These are phyloP conservation scores for Caenorhabditis becei DNA, from an alignment of 2,888 invertebrate species.

Conservation along the genomic window DNA sequence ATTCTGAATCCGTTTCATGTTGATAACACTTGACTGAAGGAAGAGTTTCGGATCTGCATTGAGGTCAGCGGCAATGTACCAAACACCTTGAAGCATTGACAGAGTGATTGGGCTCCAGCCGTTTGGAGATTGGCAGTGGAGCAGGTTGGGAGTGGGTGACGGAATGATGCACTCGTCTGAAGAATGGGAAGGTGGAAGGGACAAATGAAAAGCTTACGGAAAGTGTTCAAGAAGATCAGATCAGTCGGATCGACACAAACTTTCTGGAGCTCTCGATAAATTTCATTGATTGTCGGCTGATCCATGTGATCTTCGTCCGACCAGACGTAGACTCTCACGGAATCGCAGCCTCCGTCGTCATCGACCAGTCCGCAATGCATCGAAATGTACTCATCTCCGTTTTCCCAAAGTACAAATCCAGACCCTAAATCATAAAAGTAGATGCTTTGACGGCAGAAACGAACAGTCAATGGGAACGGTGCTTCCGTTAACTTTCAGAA, in stretches of 20 bases:
- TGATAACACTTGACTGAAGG: constrained; percentile 70
- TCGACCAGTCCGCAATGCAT: constrained; percentile 69
- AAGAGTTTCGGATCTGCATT: constrained; percentile 72
- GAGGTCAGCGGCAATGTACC: constrained; percentile 72
- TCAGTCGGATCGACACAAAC: constrained; percentile 75
- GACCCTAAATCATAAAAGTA: constrained; percentile 57
- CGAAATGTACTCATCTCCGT: constrained; percentile 74
- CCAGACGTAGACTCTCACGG: constrained; percentile 73
- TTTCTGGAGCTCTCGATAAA: constrained; percentile 69
- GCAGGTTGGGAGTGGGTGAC: constrained; percentile 40
- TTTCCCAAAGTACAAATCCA: constrained; percentile 72
- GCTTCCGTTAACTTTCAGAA: constrained; percentile 62
- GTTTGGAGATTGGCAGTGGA: constrained; percentile 47
- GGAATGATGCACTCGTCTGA: constrained; percentile 67
- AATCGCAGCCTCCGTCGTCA: constrained; percentile 74
- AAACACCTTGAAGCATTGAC: constrained; percentile 68
- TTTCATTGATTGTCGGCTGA: constrained; percentile 73
- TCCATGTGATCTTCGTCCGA: constrained; percentile 77
- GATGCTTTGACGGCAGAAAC: background rate
- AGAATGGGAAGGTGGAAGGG: background rate
- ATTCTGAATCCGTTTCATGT: constrained; percentile 59
- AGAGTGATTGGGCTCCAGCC: constrained; percentile 65
- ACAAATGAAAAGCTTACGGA: constrained; percentile 60
- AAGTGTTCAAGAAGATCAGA: constrained; percentile 74
- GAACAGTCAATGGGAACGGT: constrained; percentile 57